Base-by-base conservation (phyloP, 2,888 invertebrate species). In the Drosophila quasianomalipes region DNA sequence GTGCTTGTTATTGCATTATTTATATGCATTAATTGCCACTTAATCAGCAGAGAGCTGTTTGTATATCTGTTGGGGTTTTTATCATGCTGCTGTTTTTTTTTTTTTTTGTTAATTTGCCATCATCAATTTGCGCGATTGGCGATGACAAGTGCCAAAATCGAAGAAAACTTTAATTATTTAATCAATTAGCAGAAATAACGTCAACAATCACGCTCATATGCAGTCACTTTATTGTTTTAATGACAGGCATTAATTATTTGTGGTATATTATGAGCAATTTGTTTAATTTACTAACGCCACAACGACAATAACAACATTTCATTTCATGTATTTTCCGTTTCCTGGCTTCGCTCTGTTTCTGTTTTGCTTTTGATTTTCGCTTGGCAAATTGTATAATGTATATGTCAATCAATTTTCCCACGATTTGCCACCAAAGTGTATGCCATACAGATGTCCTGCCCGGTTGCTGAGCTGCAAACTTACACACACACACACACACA, bases 371-470 rank as follows among this genome's bases (percentile, higher is more conserved):
- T 78, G 82, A 72, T 65, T 70, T 71, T 80, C 41, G 77, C 75
- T 70, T 80, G 74, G 81, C 75, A 83, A 83, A 88, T 87, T 90
- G 86, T 83, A 80, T 90, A 90, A 91, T 89, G 87, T 90, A 91
- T 89, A 89, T 91, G 91, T 89, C 90, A 91, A 91, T 91, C 90
- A 91, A 91, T 91, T 91, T 89, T 91, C 83, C 85, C 88, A 90
- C 89, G 92, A 89, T 91, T 91, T 90, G 85, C 83, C 83, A 76
- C 80, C 82, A 80, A 90, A 81, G 83, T 83, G 79, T 81, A 73
- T 83, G 79, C 22, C 76, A 73, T 70, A 35, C 69, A 31, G 78
- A 79, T 81, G 68, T 77, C 64, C 65, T 76, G 65, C 52, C 65
- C 57, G 53, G 35, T 41, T 73, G 60, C 44, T 49, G 37, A 63